phyloP scores from a whole-genome alignment of 2,888 invertebrate genomes.

The Xanthia togata region DNA sequence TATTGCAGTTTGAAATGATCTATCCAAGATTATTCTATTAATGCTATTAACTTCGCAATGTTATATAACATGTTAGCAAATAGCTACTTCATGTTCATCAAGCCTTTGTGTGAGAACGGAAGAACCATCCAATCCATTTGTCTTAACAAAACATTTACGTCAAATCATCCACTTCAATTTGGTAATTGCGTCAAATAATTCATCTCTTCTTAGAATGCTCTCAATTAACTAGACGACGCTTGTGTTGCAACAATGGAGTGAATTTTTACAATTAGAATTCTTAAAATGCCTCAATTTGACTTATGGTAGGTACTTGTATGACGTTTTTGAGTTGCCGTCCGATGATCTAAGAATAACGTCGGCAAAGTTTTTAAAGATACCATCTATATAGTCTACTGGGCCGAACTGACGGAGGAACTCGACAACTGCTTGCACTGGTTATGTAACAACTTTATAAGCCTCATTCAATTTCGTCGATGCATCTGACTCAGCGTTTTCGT shows the following conservation, averaged over 20 bases:
- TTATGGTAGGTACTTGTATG: conserved; percentile 23
- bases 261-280: conserved; percentile 77
- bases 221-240: conserved; percentile 71
- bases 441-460: conserved; percentile 82
- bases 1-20: conserved; percentile 39
- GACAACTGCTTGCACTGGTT: conserved; percentile 76
- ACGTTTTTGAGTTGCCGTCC: conserved; percentile 52
- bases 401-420: conserved; percentile 50
- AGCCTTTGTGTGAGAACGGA: conserved; percentile 40
- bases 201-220: conserved; percentile 69
- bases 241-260: conserved; percentile 76
- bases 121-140: conserved; percentile 38
- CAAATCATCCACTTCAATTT: conserved; percentile 60
- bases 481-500: conserved; percentile 79
- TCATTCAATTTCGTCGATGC: conserved; percentile 81
- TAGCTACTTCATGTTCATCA: conserved; percentile 23
- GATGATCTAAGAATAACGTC: conserved; percentile 79
- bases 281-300: conserved; percentile 71
- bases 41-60: conserved; percentile 14
- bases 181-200: conserved; percentile 61
- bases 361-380: conserved; percentile 81
- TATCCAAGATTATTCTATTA: conserved; percentile 28
- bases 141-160: conserved; percentile 63
- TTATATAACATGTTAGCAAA: conserved; percentile 34
- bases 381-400: conserved; percentile 71